Base-by-base conservation (phyloP, 1,140 invertebrate genomes). In the Helicorthomorpha holstii region DNA sequence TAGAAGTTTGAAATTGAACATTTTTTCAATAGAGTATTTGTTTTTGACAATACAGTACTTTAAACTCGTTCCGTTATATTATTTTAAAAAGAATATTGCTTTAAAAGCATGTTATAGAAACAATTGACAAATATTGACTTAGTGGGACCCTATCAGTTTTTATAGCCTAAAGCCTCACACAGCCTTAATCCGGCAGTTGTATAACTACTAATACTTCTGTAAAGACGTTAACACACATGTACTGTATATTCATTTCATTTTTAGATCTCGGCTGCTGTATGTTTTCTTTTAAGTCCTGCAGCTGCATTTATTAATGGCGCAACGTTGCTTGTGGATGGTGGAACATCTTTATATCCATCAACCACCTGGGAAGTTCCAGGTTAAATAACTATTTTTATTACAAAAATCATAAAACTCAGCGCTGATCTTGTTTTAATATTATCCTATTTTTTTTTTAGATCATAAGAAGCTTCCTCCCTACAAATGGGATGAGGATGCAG, bases 241-340 rank as follows among this genome's bases (percentile, higher is more conserved):
- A 1, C 16, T 10, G 12, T 26, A 27, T n/a, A n/a, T 27, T 49
- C 27, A 50, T 50, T 16, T 58, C 61, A 24, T 58, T 59, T n/a
- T 45, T 70, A 74, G 65, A 66, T 68, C 23, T 66, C 71, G 26
- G 61, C 67, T 38, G 61, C 65, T 27, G 70, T 73, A 0, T 70
- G 69, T 56, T 74, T 71, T 56, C 59, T 75, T 1, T 57, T 74
- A 23, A 72, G 69, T 2, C 72, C 72, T 7, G 72, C 68, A 3
- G 67, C 73, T 29, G 63, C 65, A 23, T 74, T 68, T 55, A 69
- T 74, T 51, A 64, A 66, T 38, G 73, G 73, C 3, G 65, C 65
- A 53, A 69, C 66, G 19, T 34, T 75, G 0, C 65, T 63, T 53
- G 66, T 75, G 2, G 73, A 75, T 63, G 70, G 64, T 45, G 72